Evolutionary conservation across 2,888 invertebrate species (phyloP).

Genomic region (Deroplatys truncata): DNA sequence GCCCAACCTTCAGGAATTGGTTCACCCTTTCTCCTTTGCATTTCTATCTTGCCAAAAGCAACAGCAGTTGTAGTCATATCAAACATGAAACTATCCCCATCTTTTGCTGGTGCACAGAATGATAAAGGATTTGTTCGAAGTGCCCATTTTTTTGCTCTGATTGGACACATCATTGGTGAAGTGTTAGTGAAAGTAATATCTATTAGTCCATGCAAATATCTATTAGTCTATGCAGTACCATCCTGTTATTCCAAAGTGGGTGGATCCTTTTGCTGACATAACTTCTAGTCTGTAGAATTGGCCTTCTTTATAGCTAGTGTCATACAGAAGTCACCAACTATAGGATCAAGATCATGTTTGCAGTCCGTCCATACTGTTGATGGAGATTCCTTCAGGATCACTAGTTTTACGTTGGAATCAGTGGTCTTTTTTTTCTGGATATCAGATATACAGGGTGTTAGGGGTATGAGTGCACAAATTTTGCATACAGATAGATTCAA

Average conservation of each 20-base stretch:
- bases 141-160: constrained; percentile 70
- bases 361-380: constrained; percentile 76
- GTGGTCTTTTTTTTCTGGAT: constrained; percentile 52
- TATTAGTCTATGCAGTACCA: constrained; percentile 73
- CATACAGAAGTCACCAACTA: constrained; percentile 74
- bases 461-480: too few species aligned
- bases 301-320: constrained; percentile 80
- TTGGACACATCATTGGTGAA: constrained; percentile 84
- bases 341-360: constrained; percentile 73
- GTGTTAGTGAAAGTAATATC: constrained; percentile 91
- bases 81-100: constrained; percentile 75
- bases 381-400: constrained; percentile 64
- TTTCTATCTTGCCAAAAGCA: constrained; percentile 90
- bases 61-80: constrained; percentile 97
- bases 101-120: constrained; percentile 69
- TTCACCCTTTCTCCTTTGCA: constrained; percentile 71
- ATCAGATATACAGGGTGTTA: too few species aligned
- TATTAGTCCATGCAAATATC: constrained; percentile 63
- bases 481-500: too few species aligned
- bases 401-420: constrained; percentile 58
- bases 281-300: constrained; percentile 74
- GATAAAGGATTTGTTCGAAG: constrained; percentile 89
- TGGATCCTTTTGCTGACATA: constrained; percentile 74
- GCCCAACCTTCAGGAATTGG: constrained; percentile 86
- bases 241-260: constrained; percentile 87